phyloP scores from a whole-genome alignment of 2,797 vertebrate genomes.

The Gadopsis marmoratus region DNA sequence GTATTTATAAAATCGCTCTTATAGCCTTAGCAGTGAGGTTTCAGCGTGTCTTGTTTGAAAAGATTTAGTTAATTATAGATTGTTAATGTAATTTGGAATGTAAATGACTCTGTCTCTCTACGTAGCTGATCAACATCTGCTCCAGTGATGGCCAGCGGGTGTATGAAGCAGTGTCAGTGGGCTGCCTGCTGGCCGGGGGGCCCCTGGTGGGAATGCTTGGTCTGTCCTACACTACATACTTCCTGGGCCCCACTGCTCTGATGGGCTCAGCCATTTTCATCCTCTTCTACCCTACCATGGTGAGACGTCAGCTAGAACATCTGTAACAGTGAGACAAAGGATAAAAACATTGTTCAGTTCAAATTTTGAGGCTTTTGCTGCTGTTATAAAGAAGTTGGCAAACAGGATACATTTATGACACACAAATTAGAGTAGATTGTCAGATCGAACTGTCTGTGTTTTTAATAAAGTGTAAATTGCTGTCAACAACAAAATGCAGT shows the following conservation, averaged over 20 bases:
- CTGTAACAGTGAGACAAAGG: background rate
- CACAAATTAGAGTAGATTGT: conserved; percentile 6
- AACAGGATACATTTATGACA: background rate
- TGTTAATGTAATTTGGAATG: conserved; percentile 9
- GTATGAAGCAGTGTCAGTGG: conserved; percentile 84
- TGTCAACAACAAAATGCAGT: conserved; percentile 7
- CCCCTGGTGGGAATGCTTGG: conserved; percentile 87
- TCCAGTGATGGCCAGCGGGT: conserved; percentile 87
- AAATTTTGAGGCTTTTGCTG: background rate
- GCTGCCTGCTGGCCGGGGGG: conserved; percentile 85
- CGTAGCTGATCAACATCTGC: conserved; percentile 89
- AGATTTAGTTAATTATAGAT: background rate
- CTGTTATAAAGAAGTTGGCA: background rate
- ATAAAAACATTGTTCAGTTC: background rate
- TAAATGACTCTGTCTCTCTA: conserved; percentile 27
- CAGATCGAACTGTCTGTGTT: conserved; percentile 17
- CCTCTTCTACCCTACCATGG: conserved; percentile 88
- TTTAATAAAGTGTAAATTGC: conserved; percentile 23
- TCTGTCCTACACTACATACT: conserved; percentile 83
- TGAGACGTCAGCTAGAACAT: conserved; percentile 54
- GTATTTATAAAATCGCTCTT: conserved; percentile 12
- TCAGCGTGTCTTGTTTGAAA: conserved; percentile 15
- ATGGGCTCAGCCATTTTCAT: conserved; percentile 87
- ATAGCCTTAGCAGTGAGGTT: background rate
- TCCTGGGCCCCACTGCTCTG: conserved; percentile 87